Evolutionary conservation across 2,888 invertebrate genomes (phyloP), one percentile per base, ranked within the genome.

Genomic region (Terebella lapidaria): DNA sequence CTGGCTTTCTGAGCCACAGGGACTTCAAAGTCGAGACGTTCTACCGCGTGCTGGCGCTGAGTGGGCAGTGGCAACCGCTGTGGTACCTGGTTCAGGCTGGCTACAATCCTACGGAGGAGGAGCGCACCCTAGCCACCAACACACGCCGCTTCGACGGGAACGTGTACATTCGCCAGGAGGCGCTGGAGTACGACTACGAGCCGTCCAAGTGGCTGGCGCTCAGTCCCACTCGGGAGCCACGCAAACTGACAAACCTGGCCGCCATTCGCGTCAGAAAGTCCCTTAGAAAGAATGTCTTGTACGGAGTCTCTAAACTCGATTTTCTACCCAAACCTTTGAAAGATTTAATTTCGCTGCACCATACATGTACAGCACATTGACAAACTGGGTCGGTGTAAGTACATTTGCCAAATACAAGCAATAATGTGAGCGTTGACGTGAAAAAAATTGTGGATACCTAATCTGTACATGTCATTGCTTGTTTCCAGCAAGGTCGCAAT

Each of bases 21-120:
- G 58, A 57, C 28, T 61, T 61, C 52, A 58, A 59, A 28, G 61
- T 59, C 20, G 61, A 61, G 54, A 61, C 61, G 27, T 61, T 61
- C 59, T 61, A 57, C 59, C 42, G 61, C 22, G 56, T 56, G 35
- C 35, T 61, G 42, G 52, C 30, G 20, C 59, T 49, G n/a, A 61
- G 61, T 25, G 26, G 56, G 24, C 58, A 61, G 52, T 55, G 57
- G 59, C 22, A 59, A 22, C 56, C 58, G 20, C 35, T 61, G 45
- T 61, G 61, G 61, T 46, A 49, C 28, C 53, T 61, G 4, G 51
- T 56, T 26, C 58, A 35, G 20, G 58, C 61, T 3, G 61, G 61
- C 25, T 59, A 30, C 52, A 35, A 35, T 10, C 29, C 61, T 3
- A 61, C 29, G 15, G 58, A 51, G 18, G 61, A 61, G 29, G 54